phyloP scores from a whole-genome alignment of 2,797 vertebrate genomes.

The Bryconaethiops microstoma region DNA sequence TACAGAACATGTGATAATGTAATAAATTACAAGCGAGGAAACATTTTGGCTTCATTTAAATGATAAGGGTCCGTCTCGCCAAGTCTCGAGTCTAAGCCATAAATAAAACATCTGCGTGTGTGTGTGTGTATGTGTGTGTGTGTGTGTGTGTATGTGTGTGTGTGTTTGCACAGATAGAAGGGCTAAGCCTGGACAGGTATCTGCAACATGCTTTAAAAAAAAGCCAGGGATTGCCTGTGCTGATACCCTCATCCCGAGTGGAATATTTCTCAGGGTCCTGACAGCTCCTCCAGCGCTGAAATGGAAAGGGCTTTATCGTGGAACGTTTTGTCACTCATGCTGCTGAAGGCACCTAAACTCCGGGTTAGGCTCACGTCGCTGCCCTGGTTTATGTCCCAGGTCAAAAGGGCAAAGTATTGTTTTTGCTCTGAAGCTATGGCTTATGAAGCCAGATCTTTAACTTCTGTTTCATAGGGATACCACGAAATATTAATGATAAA shows the following conservation, averaged over 20 bases:
- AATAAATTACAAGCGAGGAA: conserved; percentile 87
- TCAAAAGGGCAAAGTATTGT: conserved; percentile 57
- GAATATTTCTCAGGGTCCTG: conserved; percentile 64
- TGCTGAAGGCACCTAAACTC: conserved; percentile 49
- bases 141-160: conserved; percentile 46
- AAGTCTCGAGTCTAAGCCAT: conserved; percentile 68
- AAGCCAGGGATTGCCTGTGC: conserved; percentile 59
- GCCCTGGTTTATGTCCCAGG: conserved; percentile 58
- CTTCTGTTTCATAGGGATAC: too few species aligned
- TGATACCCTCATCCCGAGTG: conserved; percentile 66
- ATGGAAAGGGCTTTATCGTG: conserved; percentile 76
- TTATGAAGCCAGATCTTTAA: conserved; percentile 43
- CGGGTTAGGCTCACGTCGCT: conserved; percentile 50
- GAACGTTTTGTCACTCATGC: conserved; percentile 71
- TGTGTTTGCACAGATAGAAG: conserved; percentile 53
- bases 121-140: conserved; percentile 51
- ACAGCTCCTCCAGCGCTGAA: conserved; percentile 66
- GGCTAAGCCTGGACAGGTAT: conserved; percentile 58
- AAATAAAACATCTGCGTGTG: conserved; percentile 64
- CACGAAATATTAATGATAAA: too few species aligned
- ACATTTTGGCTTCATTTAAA: conserved; percentile 89
- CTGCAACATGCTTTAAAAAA: conserved; percentile 55
- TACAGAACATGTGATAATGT: conserved; percentile 90
- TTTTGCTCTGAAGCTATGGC: conserved; percentile 48
- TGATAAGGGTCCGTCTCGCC: conserved; percentile 88